Conservation (phyloP, 2,888 invertebrate genomes). For the Eilema sororculum region DNA sequence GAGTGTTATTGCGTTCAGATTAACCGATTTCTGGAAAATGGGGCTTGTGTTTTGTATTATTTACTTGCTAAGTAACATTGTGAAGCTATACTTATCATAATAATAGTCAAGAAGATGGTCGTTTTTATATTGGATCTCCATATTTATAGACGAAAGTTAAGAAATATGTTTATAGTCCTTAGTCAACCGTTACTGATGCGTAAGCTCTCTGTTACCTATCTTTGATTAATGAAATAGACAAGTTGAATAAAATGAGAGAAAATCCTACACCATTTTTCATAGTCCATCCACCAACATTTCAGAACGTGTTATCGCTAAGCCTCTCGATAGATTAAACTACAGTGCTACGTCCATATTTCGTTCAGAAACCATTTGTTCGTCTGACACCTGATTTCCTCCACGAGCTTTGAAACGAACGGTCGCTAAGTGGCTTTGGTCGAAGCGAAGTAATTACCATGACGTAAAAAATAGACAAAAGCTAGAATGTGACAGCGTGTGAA, state of each 20-base stretch:
- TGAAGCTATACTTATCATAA: too few relatives aligned
- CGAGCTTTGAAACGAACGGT: conserved; percentile 8
- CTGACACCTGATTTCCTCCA: conserved; percentile 33
- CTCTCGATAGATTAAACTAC: conserved; percentile 35
- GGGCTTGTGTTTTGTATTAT: too few relatives aligned
- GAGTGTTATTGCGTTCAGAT: not conserved
- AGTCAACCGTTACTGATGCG: not conserved
- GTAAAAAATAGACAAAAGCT: conserved; percentile 3
- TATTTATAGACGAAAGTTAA: not conserved
- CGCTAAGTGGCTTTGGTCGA: conserved; percentile 10
- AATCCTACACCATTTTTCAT: conserved; percentile 9
- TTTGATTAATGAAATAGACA: conserved; percentile 3
- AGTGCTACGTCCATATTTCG: conserved; percentile 27
- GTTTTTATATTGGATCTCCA: not conserved
- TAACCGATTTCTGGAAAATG: not conserved
- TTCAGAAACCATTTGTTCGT: conserved; percentile 30
- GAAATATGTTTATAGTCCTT: not conserved
- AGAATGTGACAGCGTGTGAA: not conserved
- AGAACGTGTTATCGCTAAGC: conserved; percentile 13
- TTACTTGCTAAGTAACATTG: too few relatives aligned
- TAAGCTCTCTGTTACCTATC: not conserved
- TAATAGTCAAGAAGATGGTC: not conserved
- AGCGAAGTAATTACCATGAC: conserved; percentile 9
- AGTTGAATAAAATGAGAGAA: conserved; percentile 4
- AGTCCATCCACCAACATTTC: conserved; percentile 9